Evolutionary conservation across 2,888 invertebrate species (phyloP), one percentile per base, ranked within the genome.

Genomic region (Drosophila engyochracea): DNA sequence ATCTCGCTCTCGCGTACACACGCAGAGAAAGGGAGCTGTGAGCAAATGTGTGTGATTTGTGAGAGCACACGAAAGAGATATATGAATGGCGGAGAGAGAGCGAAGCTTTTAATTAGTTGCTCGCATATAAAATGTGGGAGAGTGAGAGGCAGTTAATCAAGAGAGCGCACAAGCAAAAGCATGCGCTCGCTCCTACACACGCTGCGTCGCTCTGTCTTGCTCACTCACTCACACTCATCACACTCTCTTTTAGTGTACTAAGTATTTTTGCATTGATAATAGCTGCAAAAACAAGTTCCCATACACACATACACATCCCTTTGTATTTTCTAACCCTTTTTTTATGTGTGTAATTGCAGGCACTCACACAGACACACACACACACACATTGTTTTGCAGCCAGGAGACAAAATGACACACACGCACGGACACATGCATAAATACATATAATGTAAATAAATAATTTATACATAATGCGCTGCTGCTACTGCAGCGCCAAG

Each of bases 381-480:
- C 67, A 31, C 31, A 31, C 9, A 31, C 52, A 55, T 47, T 68
- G 57, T 39, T 51, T 55, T 71, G 64, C 16, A 54, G 19, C 33
- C 22, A 66, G 73, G 66, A 89, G 81, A 81, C 84, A 71, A 65
- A 53, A 64, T 71, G 74, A 79, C 85, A 47, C 22, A 19, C 67
- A 30, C 7, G 19, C 35, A 9, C 53, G 66, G 31, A 10, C 16
- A 58, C 39, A 25, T 35, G 22, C 54, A 54, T 54, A 25, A 22
- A 28, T n/a, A 37, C 28, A 90, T 89, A 81, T 85, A 89, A 90
- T 82, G 82, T 86, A 90, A 87, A 87, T 90, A 87, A 90, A 87
- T 90, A 81, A 87, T 89, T 90, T 87, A 85, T 89, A 87, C 76
- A 90, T 89, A 89, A 90, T 84, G 81, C 79, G 71, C 73, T 74